Evolutionary conservation across 2,797 vertebrate genomes (phyloP), one percentile per base, ranked within the genome.

Genomic region (Nothura maculosa): DNA sequence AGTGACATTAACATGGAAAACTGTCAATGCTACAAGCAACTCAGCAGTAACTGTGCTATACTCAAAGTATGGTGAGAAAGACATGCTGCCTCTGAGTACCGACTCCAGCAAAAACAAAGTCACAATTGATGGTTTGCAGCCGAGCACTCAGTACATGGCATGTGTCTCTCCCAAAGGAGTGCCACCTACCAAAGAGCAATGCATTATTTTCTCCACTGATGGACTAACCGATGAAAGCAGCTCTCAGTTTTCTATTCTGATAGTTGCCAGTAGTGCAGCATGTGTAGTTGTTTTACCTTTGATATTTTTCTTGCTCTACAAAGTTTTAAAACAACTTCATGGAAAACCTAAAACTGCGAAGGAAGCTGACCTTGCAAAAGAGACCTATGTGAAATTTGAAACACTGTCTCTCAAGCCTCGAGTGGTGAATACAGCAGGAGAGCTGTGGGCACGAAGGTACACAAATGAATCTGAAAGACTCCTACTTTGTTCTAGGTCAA

Each of bases 331-430:
- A 64, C 98, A 96, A 64, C 98, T 99, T 57, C 99, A 96, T 27
- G 97, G 98, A 92, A 97, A 97, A 54, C 94, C 88, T 0, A 97
- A 96, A 57, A 64, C 96, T 25, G 74, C 94, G n/a, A 91, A 97
- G 40, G 98, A 98, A 81, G 98, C 98, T 30, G 99, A 99, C 58
- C 98, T 99, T 69, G 98, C 98, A 68, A 99, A 98, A 90, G 99
- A 99, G 85, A 99, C 98, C 8, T 99, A 99, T 5, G 98, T 99
- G 66, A 99, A 98, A 66, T 99, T 99, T 97, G 99, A 99, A 97
- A 99, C 99, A 0, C 96, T 99, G 5, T 98, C 99, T 1, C 98
- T 99, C 96, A 98, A 98, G 81, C 98, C 99, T 93, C 98, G 98
- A 89, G 96, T 98, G 9, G 68, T 97, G 80, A 97, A 88, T 24